phyloP scores from a whole-genome alignment of 2,113 vertebrate genomes.

The Myrmecobius fasciatus region DNA sequence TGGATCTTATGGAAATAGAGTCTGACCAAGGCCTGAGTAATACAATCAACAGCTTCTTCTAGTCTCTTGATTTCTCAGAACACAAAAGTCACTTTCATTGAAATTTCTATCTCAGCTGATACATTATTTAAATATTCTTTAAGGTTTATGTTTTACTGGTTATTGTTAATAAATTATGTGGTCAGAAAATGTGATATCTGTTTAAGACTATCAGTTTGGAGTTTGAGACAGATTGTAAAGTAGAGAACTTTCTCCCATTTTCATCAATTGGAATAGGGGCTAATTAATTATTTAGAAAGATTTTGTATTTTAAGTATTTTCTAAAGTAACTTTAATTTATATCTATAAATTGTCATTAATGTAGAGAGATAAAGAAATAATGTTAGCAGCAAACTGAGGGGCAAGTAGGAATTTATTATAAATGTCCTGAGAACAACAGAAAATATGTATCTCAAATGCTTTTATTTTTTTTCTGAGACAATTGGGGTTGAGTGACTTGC shows the following conservation, averaged over 20 bases:
- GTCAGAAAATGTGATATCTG: not conserved
- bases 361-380: not conserved
- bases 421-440: no score
- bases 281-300: not conserved
- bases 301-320: not conserved
- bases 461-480: no score
- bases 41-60: not conserved
- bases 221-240: not conserved
- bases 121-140: not conserved
- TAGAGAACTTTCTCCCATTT: not conserved
- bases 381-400: not conserved
- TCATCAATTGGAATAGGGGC: not conserved
- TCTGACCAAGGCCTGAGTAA: not conserved
- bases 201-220: not conserved
- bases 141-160: not conserved
- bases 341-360: not conserved
- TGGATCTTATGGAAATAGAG: not conserved
- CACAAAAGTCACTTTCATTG: not conserved
- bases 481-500: no score
- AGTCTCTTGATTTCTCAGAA: not conserved
- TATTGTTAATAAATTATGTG: not conserved
- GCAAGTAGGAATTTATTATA: not conserved
- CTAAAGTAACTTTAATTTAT: not conserved
- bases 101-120: not conserved
- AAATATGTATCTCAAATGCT: no score